Percentiles rank a stretch among this genome's conserved stretches.
Conservation (phyloP, 1,140 invertebrate species). For the Batillaria attramentaria region DNA sequence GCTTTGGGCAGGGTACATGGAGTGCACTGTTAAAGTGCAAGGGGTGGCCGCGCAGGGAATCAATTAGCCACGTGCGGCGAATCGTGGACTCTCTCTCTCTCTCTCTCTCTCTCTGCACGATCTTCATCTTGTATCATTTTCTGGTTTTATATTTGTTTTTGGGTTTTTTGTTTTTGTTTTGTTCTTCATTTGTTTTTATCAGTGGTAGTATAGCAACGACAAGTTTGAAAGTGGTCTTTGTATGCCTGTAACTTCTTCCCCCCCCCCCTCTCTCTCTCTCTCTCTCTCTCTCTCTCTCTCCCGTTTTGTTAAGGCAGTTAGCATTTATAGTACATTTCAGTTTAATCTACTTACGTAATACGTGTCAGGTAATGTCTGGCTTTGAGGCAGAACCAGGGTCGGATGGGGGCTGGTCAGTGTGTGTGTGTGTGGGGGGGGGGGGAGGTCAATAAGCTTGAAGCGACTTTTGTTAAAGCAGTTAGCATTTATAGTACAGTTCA, state of each 20-base stretch:
- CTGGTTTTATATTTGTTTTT: no score
- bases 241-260: background rate
- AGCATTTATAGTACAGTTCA: background rate
- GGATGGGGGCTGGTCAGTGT: background rate
- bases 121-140: background rate
- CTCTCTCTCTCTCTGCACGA: no score
- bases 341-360: no score
- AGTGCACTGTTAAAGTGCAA: no score
- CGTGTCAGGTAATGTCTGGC: no score
- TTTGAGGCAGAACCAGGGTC: no score
- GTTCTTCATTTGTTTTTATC: background rate
- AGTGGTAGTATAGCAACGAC: no score
- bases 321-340: background rate
- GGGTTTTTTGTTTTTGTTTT: background rate
- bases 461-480: background rate
- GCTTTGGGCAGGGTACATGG: no score
- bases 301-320: background rate
- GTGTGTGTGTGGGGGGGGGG: background rate
- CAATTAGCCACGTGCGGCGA: background rate
- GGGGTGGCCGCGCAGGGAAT: no score
- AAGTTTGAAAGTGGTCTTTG: no score
- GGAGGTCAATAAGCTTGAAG: background rate
- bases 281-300: conserved; percentile 9
- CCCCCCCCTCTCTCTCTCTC: background rate
- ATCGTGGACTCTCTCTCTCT: background rate